These are phyloP conservation scores for Amiota minor DNA, from an alignment of 2,888 invertebrate species.

Conservation along the genomic window DNA sequence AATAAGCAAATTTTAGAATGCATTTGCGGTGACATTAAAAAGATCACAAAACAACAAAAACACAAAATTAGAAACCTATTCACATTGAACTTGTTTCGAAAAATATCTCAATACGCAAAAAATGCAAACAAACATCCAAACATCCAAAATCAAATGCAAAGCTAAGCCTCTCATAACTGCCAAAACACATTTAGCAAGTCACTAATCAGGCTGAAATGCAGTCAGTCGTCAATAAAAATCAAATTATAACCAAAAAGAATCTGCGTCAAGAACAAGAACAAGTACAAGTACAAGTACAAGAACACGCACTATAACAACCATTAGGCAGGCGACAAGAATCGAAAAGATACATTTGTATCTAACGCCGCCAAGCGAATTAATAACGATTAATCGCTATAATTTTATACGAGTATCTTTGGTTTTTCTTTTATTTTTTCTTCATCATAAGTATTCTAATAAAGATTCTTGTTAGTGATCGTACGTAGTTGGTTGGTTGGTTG, in stretches of 20 bases:
- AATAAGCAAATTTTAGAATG: slow-evolving; percentile 14
- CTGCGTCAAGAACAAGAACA: slow-evolving; percentile 9
- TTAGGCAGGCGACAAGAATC: no score
- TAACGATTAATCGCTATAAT: slow-evolving; percentile 8
- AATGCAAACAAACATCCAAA: neutral
- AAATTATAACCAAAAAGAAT: slow-evolving; percentile 20
- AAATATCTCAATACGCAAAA: neutral
- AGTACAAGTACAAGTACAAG: slow-evolving; percentile 10
- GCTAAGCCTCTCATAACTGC: slow-evolving; percentile 20
- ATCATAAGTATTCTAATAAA: neutral
- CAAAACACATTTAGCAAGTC: slow-evolving; percentile 20
- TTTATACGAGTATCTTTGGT: neutral
- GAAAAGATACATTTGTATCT: slow-evolving; percentile 16
- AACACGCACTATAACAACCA: neutral
- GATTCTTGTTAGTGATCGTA: neutral
- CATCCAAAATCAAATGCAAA: neutral
- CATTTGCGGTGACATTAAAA: slow-evolving; percentile 16
- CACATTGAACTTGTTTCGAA: slow-evolving; percentile 21
- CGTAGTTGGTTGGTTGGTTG: no score
- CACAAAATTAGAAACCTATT: slow-evolving; percentile 13
- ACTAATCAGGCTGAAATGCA: slow-evolving; percentile 25
- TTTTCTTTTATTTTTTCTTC: neutral
- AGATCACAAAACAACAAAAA: neutral
- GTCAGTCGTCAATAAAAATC: slow-evolving; percentile 23
- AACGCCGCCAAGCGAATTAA: slow-evolving; percentile 22